Base-by-base conservation (phyloP, 1,140 invertebrate genomes). In the Brachionus rotundiformis region DNA sequence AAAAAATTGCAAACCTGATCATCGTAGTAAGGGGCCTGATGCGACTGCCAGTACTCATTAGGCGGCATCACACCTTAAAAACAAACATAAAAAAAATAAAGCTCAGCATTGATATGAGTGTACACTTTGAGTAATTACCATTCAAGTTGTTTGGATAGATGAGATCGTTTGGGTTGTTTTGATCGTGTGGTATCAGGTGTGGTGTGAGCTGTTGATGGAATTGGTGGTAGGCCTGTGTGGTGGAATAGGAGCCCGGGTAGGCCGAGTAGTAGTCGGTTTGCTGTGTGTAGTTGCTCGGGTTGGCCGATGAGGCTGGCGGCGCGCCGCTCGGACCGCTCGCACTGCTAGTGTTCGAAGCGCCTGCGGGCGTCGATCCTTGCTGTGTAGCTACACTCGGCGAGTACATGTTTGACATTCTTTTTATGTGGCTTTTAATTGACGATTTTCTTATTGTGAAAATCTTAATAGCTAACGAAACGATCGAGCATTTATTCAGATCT, bases 21-120 rank as follows among this genome's bases (percentile, higher is more conserved):
- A 73, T 73, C 68, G 23, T 73, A 73, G 39, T 73, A 73, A 13
- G 68, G 68, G 10, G 68, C 7, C 19, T 73, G 68, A 73, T 73
- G 68, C 10, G 36, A 23, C 25, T 73, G 68, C 68, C 68, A 73
- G n/a, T 73, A 73, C 25, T 73, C 68, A 44, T 68, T 68, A 68
- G 29, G 29, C 6, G 63, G 63, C 29, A 68, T 10, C 5, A 68
- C 13, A 39, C 63, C 63, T 68, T n/a, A 0, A 4, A 27, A 10
- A 29, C 6, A 63, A 27, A 0, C 13, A 27, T 11, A 6, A 63
- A 63, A 31, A 10, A 27, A 41, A 5, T 11, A 0, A n/a, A n/a
- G n/a, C 11, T 41, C 11, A 41, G n/a, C n/a, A n/a, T n/a, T n/a
- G n/a, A n/a, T n/a, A n/a, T n/a, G n/a, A n/a, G n/a, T n/a, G n/a